Conservation (phyloP, 92 coral and sea anemone genomes). For the Micromussa lordhowensis region DNA sequence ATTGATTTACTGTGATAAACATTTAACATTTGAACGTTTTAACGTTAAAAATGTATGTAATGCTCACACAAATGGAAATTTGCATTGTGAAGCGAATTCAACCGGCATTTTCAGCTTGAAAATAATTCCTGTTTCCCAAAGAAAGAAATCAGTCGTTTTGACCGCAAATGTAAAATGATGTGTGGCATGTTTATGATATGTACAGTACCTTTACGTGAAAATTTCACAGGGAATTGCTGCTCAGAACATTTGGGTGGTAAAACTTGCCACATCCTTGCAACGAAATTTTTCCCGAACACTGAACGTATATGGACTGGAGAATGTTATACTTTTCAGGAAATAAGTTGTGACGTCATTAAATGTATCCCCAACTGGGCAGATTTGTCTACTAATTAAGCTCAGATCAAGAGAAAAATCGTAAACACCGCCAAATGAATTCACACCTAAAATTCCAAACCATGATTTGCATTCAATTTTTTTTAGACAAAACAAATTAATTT, state of each 20-base stretch:
- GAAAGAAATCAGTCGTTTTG: not conserved
- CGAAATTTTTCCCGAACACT: not conserved
- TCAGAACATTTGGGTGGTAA: not conserved
- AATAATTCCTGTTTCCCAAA: not conserved
- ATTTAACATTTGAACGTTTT: not conserved
- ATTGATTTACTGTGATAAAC: not conserved
- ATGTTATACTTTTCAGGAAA: not conserved
- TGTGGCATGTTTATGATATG: too few relatives aligned
- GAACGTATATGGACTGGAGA: not conserved
- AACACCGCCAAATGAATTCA: not conserved
- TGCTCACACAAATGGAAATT: not conserved
- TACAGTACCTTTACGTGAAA: conserved; percentile 1
- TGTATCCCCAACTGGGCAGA: not conserved
- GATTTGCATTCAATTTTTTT: not conserved
- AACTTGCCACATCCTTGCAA: not conserved
- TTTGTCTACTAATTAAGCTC: not conserved
- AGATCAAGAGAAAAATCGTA: not conserved
- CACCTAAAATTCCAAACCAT: not conserved
- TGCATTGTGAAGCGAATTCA: not conserved
- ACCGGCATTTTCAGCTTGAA: not conserved
- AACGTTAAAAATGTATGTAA: not conserved
- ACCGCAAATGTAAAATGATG: not conserved
- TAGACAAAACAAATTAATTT: not conserved
- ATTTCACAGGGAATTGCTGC: conserved; percentile 6
- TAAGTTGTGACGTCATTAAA: conserved; percentile 9